Evolutionary conservation across 2,888 invertebrate species (phyloP).

Genomic region (Argyra leucocephala): DNA sequence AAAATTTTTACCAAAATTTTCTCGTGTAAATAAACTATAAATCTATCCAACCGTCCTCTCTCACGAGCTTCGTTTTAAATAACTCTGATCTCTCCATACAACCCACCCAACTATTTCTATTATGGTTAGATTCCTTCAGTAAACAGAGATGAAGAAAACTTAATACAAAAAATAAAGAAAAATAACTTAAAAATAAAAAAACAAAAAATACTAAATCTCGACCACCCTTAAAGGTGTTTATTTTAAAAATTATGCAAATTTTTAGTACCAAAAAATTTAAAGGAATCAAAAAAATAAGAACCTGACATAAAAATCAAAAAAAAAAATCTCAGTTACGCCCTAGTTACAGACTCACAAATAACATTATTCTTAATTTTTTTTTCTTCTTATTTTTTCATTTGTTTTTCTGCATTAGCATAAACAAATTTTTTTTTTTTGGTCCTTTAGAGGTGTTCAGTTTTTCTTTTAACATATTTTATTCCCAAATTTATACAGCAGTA

Average conservation of each 20-base stretch:
- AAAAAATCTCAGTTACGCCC: neutral
- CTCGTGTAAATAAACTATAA: no score
- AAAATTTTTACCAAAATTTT: no score
- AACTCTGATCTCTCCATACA: no score
- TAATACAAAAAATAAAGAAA: neutral
- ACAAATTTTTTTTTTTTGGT: no score
- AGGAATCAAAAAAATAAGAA: neutral
- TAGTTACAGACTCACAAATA: neutral
- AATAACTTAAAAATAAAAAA: neutral
- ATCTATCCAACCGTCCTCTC: no score
- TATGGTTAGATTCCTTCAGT: no score
- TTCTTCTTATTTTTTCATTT: neutral
- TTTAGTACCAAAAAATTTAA: neutral
- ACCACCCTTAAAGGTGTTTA: neutral
- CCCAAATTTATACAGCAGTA: no score
- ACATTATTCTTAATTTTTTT: neutral
- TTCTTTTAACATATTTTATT: no score
- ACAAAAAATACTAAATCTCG: neutral
- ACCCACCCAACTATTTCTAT: no score
- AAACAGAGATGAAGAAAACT: neutral
- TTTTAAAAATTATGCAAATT: constrained; percentile 6
- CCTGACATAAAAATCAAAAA: neutral
- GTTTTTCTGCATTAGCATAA: no score
- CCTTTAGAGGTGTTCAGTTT: no score
- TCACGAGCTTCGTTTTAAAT: no score